phyloP scores from a whole-genome alignment of 2,797 vertebrate species.

The Anabacerthia variegaticeps region DNA sequence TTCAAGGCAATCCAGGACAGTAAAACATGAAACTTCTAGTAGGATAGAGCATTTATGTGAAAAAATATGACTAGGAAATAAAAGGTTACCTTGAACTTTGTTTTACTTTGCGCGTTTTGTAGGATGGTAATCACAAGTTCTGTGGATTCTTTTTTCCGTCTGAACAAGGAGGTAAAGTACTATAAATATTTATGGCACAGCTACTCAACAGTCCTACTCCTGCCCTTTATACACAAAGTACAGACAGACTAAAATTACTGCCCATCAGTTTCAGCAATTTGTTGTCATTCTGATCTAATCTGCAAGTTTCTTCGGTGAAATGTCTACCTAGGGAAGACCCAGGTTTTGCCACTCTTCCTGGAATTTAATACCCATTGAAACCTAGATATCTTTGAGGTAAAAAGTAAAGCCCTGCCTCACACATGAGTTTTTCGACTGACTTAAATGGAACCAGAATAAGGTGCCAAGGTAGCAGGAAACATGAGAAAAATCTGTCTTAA shows the following conservation, averaged over 20 bases:
- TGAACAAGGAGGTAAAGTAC: background rate
- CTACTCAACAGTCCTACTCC: background rate
- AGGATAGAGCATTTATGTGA: background rate
- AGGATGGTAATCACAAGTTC: conserved; percentile 4
- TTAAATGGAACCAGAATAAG: background rate
- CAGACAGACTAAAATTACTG: background rate
- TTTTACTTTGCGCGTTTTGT: conserved; percentile 52
- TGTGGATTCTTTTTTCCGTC: background rate
- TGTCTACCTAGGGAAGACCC: background rate
- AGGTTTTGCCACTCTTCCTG: background rate
- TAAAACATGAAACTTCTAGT: conserved; percentile 30
- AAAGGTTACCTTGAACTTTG: conserved; percentile 67
- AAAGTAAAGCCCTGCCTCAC: background rate
- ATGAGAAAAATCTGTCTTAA: background rate
- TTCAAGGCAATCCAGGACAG: conserved; percentile 10
- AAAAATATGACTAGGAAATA: conserved; percentile 26
- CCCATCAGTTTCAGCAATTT: background rate
- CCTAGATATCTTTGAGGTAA: background rate
- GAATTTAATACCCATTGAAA: background rate
- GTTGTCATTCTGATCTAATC: background rate
- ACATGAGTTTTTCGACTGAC: background rate
- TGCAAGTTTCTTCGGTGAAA: background rate
- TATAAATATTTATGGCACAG: conserved; percentile 15
- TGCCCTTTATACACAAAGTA: background rate
- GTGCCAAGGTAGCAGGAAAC: background rate